Base-by-base conservation (phyloP, 30 jellyfish, hydroid and myxozoan genomes). In the Haliclystus octoradiatus region DNA sequence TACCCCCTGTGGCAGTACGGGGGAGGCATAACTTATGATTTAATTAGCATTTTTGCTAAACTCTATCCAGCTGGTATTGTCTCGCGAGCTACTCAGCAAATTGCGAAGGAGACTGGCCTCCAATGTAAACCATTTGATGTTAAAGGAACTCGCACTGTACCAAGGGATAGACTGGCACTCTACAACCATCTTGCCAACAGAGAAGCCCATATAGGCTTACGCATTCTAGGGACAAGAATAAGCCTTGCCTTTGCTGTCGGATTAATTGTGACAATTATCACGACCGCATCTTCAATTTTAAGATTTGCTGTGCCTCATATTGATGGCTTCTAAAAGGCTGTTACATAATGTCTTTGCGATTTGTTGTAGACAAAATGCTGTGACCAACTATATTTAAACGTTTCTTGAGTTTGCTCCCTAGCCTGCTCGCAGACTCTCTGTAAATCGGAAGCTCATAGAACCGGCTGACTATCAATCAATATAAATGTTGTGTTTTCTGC, bases 21-120 rank as follows among this genome's bases (percentile, higher is more conserved):
- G 22, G 94, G 94, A 0, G 88, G 88, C 26, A 70, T 82, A 28
- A 4, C 65, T 1, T 82, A 63, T 69, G 94, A 82, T 28, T 28
- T 76, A 23, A 76, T 81, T 2, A 82, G 94, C 77, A 82, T 82
- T 51, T 80, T 85, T 25, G 73, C 73, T 0, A 82, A 82, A 33
- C 88, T 82, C 22, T 82, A 69, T 70, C 94, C 94, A 46, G 94
- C 90, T 31, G 89, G 87, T 27, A 27, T 82, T 47, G 89, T 82
- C 1, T 73, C 88, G 5, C 69, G 69, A 28, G 83, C 89, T 50
- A 40, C 73, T 34, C 89, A 82, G 29, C 47, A 53, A 50, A 34
- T 82, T 31, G 71, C 85, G 14, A 67, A 57, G 62, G 35, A 80
- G 49, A 74, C 79, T 22, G 94, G 90, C 24, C 66, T 34, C 34